Evolutionary conservation across 2,113 vertebrate genomes (phyloP).

Genomic region (Xiphophorus maculatus): DNA sequence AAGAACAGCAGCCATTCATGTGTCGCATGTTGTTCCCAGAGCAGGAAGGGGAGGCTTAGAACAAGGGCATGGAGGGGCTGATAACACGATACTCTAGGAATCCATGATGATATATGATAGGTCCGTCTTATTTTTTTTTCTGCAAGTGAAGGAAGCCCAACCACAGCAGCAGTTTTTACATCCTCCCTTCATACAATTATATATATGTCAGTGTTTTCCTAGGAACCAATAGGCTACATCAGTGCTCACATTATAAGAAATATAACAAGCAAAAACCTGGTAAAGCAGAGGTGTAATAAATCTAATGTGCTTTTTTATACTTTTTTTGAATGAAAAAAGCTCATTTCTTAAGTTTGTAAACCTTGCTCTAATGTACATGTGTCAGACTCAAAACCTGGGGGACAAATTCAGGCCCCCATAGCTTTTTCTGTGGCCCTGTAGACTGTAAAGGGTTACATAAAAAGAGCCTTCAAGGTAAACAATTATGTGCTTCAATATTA

Average conservation of each 20-base stretch:
- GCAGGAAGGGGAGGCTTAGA: slow-evolving; percentile 1
- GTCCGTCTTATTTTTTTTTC: slow-evolving; percentile 23
- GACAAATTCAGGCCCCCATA: too few relatives aligned
- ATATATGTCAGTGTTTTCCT: too few relatives aligned
- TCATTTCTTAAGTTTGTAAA: not conserved
- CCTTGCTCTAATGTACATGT: not conserved
- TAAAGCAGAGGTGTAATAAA: too few relatives aligned
- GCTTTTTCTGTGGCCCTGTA: too few relatives aligned
- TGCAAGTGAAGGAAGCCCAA: slow-evolving; percentile 15
- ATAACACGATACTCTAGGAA: slow-evolving; percentile 47
- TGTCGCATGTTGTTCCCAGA: slow-evolving; percentile 28
- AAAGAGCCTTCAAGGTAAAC: too few relatives aligned
- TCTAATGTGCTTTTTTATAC: too few relatives aligned
- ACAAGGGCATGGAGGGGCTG: slow-evolving; percentile 34
- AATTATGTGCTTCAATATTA: too few relatives aligned
- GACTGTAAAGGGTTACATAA: too few relatives aligned
- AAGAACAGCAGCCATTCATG: slow-evolving; percentile 23
- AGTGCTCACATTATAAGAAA: slow-evolving; percentile 17
- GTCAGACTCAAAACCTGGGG: too few relatives aligned
- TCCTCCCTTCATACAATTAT: not conserved
- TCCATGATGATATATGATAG: slow-evolving; percentile 42
- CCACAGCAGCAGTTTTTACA: slow-evolving; percentile 7
- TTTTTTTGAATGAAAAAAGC: not conserved
- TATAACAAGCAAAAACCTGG: too few relatives aligned
- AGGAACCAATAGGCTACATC: too few relatives aligned